phyloP scores from a whole-genome alignment of 37 sponge, comb jelly and placozoan genomes.

The Chondrilla cf. caribensis region DNA sequence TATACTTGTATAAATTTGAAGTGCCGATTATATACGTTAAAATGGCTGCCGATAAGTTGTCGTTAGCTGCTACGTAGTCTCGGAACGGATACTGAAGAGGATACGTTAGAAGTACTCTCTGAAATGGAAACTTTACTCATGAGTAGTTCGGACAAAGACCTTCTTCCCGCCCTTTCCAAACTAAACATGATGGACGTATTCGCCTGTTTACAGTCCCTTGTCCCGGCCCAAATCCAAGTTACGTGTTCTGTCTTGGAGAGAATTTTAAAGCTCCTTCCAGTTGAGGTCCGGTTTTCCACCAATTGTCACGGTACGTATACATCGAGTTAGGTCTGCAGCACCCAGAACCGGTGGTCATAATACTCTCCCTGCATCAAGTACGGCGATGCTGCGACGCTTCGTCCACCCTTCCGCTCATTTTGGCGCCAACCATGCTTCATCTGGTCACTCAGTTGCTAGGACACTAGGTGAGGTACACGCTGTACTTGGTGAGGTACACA shows the following conservation, averaged over 20 bases:
- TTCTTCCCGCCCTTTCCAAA: not conserved
- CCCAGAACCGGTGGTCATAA: slow-evolving; percentile 8
- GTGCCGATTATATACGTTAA: too few relatives aligned
- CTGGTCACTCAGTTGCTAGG: slow-evolving; percentile 52
- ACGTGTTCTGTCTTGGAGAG: slow-evolving; percentile 49
- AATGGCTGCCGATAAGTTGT: slow-evolving; percentile 19
- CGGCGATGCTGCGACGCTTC: not conserved
- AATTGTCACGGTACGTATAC: slow-evolving; percentile 10
- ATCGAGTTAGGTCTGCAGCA: slow-evolving; percentile 72
- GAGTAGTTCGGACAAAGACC: not conserved
- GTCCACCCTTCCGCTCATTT: not conserved
- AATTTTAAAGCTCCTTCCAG: slow-evolving; percentile 37
- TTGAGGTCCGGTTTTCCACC: not conserved
- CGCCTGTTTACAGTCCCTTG: slow-evolving; percentile 3
- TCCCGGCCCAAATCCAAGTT: not conserved
- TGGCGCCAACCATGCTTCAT: slow-evolving; percentile 62
- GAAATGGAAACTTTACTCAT: slow-evolving; percentile 48
- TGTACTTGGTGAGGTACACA: too few relatives aligned
- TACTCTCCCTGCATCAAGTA: slow-evolving; percentile 31
- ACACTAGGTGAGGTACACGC: too few relatives aligned
- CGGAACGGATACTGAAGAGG: too few relatives aligned
- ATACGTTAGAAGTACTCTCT: slow-evolving; percentile 26
- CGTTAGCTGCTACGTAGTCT: not conserved
- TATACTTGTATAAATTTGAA: too few relatives aligned
- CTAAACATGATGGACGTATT: slow-evolving; percentile 46